Conservation (phyloP, 2,888 invertebrate genomes). For the Ectobius pallidus region DNA sequence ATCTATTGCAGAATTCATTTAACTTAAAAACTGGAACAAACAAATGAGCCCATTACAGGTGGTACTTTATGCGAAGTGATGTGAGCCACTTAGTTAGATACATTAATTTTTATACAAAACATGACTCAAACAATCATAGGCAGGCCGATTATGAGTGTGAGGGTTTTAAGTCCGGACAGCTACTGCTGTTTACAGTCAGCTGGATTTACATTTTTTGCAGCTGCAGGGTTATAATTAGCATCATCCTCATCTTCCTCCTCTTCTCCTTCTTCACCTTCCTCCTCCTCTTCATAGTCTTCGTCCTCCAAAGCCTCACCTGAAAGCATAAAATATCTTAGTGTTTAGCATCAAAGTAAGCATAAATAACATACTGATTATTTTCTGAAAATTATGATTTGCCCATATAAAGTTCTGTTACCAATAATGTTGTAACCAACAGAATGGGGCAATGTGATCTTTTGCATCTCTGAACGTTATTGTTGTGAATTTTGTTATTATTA, state of each 20-base stretch:
- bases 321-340: constrained; percentile 23
- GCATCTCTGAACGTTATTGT: too few species aligned
- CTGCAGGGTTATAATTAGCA: constrained; percentile 58
- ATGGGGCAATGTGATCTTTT: too few species aligned
- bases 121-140: constrained; percentile 3
- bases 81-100: neutral
- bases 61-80: neutral
- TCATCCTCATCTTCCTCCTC: constrained; percentile 66
- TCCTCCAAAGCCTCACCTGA: constrained; percentile 68
- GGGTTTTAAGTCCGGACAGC: constrained; percentile 48
- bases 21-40: constrained; percentile 26
- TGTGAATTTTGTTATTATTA: too few species aligned
- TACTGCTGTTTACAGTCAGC: constrained; percentile 79
- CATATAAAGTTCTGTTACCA: too few species aligned
- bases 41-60: constrained; percentile 14
- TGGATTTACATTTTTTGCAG: constrained; percentile 53
- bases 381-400: too few species aligned
- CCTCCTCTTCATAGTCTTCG: constrained; percentile 58
- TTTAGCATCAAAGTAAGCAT: too few species aligned
- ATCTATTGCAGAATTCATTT: constrained; percentile 21
- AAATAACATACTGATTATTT: too few species aligned
- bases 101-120: constrained; percentile 28
- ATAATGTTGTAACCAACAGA: too few species aligned
- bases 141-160: constrained; percentile 30
- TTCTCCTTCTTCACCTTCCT: constrained; percentile 51